Base-by-base conservation (phyloP, 2,888 invertebrate genomes). In the Oscheius sp. region DNA sequence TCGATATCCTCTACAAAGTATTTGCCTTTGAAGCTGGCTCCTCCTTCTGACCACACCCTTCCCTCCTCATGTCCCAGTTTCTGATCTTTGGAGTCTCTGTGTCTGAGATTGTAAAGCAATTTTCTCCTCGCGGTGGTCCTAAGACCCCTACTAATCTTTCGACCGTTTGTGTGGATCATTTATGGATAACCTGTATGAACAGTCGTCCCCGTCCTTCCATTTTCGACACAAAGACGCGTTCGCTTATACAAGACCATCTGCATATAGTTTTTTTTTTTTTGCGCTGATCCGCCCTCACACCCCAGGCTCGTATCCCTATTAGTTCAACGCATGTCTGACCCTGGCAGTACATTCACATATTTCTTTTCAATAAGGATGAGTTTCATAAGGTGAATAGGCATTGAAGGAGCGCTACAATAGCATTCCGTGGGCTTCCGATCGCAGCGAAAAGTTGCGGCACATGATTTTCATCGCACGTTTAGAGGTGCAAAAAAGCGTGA, bases 11-110 rank as follows among this genome's bases (percentile, higher is more conserved):
- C 42, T 42, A 29, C 53, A 63, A 68, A 68, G 68, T 68, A 68
- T 68, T 55, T 51, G 53, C 68, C n/a, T 68, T 68, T 68, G 37
- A 68, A 68, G 68, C 53, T 68, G 55, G 55, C 68, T 51, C 33
- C 7, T 51, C 35, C 51, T n/a, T 37, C n/a, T 68, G 33, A 50
- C 55, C 53, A 32, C 68, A 68, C 68, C 53, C 63, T 33, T 55
- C 35, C 37, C 21, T n/a, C 10, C 59, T 11, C 47, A 42, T 47
- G 13, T 7, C 63, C 47, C 50, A 63, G n/a, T 42, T 42, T 42
- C 42, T 42, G 42, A 42, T 42, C 42, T 42, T 42, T 42, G 42
- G 11, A 48, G 10, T 9, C 7, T 9, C 53, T 13, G 29, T 50
- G 13, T 50, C 13, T 9, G 50, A 9, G 21, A 48, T 32, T 29